Percentiles rank a stretch among this genome's conserved stretches.
phyloP scores from a whole-genome alignment of 2,888 invertebrate genomes.

The Mesorhabditis belari region DNA sequence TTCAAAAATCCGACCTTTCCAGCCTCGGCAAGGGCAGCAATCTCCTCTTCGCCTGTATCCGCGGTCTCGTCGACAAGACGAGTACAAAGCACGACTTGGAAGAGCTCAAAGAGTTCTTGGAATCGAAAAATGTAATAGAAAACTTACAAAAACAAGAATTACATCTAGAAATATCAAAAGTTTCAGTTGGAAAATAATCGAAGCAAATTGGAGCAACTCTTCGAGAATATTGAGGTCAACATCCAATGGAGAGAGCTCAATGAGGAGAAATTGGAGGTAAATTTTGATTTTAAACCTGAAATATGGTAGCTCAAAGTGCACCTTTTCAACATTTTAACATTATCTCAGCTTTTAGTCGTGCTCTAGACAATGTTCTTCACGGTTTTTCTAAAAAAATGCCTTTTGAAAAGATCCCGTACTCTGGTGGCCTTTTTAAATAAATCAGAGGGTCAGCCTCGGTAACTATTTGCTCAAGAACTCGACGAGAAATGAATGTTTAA shows the following conservation, averaged over 20 bases:
- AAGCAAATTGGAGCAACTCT: slow-evolving; percentile 28
- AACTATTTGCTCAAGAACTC: no score
- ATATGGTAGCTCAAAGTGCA: no score
- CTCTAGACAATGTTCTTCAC: no score
- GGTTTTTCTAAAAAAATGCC: no score
- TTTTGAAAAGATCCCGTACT: no score
- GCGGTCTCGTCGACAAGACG: slow-evolving; percentile 27
- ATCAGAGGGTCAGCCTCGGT: no score
- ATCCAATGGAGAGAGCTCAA: slow-evolving; percentile 42
- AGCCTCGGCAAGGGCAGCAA: slow-evolving; percentile 31
- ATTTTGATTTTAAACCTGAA: slow-evolving; percentile 8
- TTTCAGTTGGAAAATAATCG: slow-evolving; percentile 21
- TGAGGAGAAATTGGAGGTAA: slow-evolving; percentile 20
- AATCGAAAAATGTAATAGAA: slow-evolving; percentile 56
- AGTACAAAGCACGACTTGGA: slow-evolving; percentile 30
- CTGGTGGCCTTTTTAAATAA: no score
- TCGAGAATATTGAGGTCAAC: slow-evolving; percentile 36
- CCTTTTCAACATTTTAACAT: no score
- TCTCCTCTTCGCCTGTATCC: slow-evolving; percentile 20
- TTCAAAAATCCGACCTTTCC: slow-evolving; percentile 1
- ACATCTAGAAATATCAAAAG: neutral
- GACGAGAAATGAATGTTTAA: no score
- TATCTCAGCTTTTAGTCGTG: no score
- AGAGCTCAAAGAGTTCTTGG: slow-evolving; percentile 24
- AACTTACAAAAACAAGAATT: neutral